A percentile compares a stretch with the other conserved stretches of the same genome.
These are phyloP conservation scores for Lanius ludovicianus DNA, from an alignment of 2,113 vertebrate genomes.

Conservation along the genomic window DNA sequence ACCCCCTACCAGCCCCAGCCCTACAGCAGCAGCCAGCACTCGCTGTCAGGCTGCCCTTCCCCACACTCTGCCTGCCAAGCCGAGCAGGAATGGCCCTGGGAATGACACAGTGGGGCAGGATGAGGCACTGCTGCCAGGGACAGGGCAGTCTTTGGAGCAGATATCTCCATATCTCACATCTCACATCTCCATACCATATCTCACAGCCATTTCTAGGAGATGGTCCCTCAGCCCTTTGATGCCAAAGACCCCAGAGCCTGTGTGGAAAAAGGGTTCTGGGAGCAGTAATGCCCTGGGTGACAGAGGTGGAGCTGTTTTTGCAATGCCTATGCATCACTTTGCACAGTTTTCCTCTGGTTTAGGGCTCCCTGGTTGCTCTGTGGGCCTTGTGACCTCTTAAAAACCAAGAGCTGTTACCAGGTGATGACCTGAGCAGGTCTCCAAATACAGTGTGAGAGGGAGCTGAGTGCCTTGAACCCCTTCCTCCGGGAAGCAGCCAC, in stretches of 20 bases:
- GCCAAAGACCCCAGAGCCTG: neutral
- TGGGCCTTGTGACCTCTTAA: neutral
- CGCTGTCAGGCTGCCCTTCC: rapidly evolving
- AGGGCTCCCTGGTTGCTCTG: neutral
- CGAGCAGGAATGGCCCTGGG: neutral
- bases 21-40: neutral
- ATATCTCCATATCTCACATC: neutral
- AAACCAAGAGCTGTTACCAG: neutral
- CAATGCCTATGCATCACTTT: neutral
- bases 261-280: neutral
- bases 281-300: neutral
- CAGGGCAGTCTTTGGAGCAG: neutral
- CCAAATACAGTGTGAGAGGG: neutral
- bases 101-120: neutral
- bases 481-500: neutral
- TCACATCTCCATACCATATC: too few species aligned
- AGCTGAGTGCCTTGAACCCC: rapidly evolving
- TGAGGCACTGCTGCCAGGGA: neutral
- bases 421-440: neutral
- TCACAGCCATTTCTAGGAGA: neutral
- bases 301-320: neutral
- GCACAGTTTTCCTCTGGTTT: neutral
- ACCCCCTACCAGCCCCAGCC: neutral
- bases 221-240: neutral
- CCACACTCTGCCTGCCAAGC: rapidly evolving